A percentile compares a stretch with the other conserved stretches of the same genome.
phyloP scores from a whole-genome alignment of 2,888 invertebrate genomes.

The Blera fallax region DNA sequence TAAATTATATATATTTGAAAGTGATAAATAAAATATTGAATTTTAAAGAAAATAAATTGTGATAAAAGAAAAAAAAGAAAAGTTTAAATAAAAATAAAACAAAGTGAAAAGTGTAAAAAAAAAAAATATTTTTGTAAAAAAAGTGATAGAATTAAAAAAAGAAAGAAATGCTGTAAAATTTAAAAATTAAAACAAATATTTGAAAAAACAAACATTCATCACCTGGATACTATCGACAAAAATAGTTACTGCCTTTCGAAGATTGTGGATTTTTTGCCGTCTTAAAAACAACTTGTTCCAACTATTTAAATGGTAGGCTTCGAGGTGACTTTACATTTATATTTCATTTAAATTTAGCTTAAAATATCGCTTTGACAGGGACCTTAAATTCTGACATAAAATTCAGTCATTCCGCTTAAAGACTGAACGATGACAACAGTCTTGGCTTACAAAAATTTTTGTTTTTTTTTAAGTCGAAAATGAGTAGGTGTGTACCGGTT shows the following conservation, averaged over 20 bases:
- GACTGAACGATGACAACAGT: too few species aligned
- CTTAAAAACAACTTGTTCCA: not conserved
- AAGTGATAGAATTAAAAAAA: constrained; percentile 5
- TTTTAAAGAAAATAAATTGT: constrained; percentile 47
- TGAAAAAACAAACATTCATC: constrained; percentile 21
- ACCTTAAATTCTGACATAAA: too few species aligned
- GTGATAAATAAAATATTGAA: constrained; percentile 53
- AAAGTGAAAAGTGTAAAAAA: constrained; percentile 37
- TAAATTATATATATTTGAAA: not conserved
- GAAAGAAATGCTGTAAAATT: constrained; percentile 25
- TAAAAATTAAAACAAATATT: constrained; percentile 5
- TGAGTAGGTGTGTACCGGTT: too few species aligned
- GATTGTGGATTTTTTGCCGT: constrained; percentile 46
- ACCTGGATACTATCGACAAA: constrained; percentile 33
- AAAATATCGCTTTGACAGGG: not conserved
- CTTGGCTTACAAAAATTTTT: too few species aligned
- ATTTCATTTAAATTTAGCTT: not conserved
- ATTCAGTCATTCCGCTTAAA: too few species aligned
- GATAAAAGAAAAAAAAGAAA: constrained; percentile 32
- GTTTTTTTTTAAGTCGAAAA: too few species aligned
- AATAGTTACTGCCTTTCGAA: constrained; percentile 47
- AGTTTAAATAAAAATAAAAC: not conserved
- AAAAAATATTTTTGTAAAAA: constrained; percentile 31
- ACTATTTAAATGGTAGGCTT: constrained; percentile 40
- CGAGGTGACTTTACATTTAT: not conserved